phyloP scores from a whole-genome alignment of 2,888 invertebrate genomes.

The Folsomia manolachei region DNA sequence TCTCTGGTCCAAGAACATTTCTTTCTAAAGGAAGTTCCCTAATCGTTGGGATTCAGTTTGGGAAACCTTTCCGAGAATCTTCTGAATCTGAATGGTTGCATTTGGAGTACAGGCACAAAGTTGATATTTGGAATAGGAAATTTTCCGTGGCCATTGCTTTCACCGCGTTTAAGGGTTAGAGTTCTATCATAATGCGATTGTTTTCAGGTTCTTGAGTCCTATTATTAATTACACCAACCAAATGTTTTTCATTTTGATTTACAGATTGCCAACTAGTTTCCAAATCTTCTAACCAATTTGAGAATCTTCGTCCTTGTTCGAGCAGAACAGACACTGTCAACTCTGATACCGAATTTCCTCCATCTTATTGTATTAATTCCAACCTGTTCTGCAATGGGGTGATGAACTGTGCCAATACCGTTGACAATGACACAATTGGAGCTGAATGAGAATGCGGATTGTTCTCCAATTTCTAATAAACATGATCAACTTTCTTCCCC shows the following conservation, averaged over 20 bases:
- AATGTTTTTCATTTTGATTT: conserved; percentile 2
- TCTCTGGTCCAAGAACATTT: conserved; percentile 31
- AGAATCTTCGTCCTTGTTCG: conserved; percentile 21
- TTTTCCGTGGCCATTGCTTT: conserved; percentile 28
- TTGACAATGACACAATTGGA: conserved; percentile 11
- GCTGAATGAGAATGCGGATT: conserved; percentile 23
- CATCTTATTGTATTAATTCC: conserved; percentile 28
- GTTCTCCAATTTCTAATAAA: not conserved
- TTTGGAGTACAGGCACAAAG: conserved; percentile 5
- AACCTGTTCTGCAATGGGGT: conserved; percentile 30
- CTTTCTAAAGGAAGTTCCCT: conserved; percentile 13
- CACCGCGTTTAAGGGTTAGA: conserved; percentile 32
- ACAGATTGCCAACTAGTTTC: not conserved
- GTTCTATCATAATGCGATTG: not conserved
- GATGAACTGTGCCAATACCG: conserved; percentile 28
- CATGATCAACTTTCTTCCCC: not conserved
- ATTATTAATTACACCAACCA: no score
- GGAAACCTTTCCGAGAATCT: not conserved
- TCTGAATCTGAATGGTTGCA: not conserved
- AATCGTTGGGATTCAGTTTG: conserved; percentile 8
- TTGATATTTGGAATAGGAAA: conserved; percentile 23
- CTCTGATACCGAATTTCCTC: conserved; percentile 15
- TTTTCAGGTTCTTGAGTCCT: not conserved
- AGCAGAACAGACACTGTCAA: conserved; percentile 18
- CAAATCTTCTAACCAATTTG: not conserved